These are phyloP conservation scores for Halcyon smyrnensis DNA, from an alignment of 2,797 vertebrate species.

Conservation along the genomic window DNA sequence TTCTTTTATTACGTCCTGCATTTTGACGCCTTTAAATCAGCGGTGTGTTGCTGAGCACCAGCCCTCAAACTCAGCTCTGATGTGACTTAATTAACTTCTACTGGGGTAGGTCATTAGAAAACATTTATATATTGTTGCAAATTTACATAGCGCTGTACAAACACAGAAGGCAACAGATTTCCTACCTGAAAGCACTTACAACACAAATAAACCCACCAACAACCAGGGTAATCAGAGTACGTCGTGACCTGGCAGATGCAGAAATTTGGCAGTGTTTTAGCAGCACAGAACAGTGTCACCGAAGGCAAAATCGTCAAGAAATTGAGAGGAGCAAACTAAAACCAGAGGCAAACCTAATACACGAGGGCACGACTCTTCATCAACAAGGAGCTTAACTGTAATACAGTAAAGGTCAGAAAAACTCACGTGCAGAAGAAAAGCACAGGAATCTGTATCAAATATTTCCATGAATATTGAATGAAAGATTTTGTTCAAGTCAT, in stretches of 20 bases:
- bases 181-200: not conserved
- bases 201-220: not conserved
- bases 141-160: not conserved
- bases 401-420: not conserved
- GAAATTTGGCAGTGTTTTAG: not conserved
- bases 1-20: not conserved
- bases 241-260: not conserved
- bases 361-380: fast-evolving
- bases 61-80: not conserved
- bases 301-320: not conserved
- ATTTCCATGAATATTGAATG: not conserved
- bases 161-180: not conserved
- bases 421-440: fast-evolving
- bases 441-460: not conserved
- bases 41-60: not conserved
- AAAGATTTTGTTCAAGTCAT: not conserved
- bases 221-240: fast-evolving
- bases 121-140: not conserved
- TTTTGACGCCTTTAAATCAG: not conserved
- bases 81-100: not conserved
- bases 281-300: fast-evolving
- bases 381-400: not conserved
- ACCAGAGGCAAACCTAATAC: not conserved
- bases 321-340: not conserved
- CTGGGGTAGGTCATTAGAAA: not conserved